Evolutionary conservation across 2,888 invertebrate species (phyloP), one percentile per base, ranked within the genome.

Genomic region (Papilio elwesi): DNA sequence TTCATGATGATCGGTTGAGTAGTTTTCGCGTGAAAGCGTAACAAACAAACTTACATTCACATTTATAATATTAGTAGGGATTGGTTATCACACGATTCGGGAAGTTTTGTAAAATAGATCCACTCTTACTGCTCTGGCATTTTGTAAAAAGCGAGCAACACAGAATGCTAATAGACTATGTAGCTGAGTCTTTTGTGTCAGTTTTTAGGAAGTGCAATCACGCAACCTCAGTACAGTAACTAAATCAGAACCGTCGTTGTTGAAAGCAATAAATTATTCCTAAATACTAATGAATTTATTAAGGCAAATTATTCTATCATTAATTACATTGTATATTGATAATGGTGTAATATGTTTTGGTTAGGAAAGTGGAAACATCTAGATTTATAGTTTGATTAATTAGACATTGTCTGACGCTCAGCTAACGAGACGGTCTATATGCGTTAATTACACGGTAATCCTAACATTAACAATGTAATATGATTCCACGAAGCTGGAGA

Each of bases 401-500:
- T 72, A 62, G 53, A 68, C 49, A 68, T 49, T 38, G 71, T 67
- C 66, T 62, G 36, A 8, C 47, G 15, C 55, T 53, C 16, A 36
- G 67, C 53, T 71, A 71, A 67, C 52, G 68, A 55, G 62, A 62
- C 59, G 47, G 63, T 68, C 67, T 68, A 72, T 68, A 72, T 72
- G 63, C 55, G 72, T 68, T 71, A 72, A 72, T 72, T 72, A 64
- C 72, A 26, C 52, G 68, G 36, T 72, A 72, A 72, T 68, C 67
- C 63, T 51, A 68, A 72, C 72, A 72, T 72, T 72, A 72, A 68
- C 72, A 72, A 72, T 72, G 72, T 72, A 72, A 72, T 72, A 63
- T 38, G 62, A 62, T 67, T 62, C 59, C 51, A 53, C 62, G 57
- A 16, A 38, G 38, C 59, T 51, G 51, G 51, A 59, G 13, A 72